Evolutionary conservation across 2,888 invertebrate genomes (phyloP).

Genomic region (Macaria notata): DNA sequence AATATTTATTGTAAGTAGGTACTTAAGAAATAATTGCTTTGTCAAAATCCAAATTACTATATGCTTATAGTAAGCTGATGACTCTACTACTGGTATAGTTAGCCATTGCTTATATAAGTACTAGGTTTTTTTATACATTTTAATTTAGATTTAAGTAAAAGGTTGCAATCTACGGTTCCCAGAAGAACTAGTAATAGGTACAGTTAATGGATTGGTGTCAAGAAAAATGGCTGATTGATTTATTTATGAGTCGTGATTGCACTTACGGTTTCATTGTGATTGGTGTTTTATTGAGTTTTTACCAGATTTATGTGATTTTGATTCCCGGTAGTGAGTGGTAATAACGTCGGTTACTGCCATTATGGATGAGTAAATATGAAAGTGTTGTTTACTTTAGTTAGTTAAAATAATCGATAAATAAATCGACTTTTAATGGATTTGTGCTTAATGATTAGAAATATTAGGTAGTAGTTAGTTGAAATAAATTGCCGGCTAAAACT

Average conservation of each 20-base stretch:
- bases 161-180: too few relatives aligned
- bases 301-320: slow-evolving; percentile 2
- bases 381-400: background rate
- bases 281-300: background rate
- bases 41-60: too few relatives aligned
- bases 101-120: too few relatives aligned
- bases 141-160: too few relatives aligned
- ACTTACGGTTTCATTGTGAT: background rate
- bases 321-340: background rate
- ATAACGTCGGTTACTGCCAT: background rate
- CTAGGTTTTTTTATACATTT: too few relatives aligned
- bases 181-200: slow-evolving; percentile 12
- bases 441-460: too few relatives aligned
- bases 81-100: too few relatives aligned
- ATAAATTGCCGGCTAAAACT: too few relatives aligned
- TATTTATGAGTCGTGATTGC: slow-evolving; percentile 21
- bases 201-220: slow-evolving; percentile 34
- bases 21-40: too few relatives aligned
- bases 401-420: background rate
- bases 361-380: background rate
- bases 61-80: too few relatives aligned
- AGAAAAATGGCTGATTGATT: slow-evolving; percentile 24
- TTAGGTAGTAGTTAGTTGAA: too few relatives aligned
- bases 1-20: too few relatives aligned
- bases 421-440: background rate